These are phyloP conservation scores for Standfussiana lucernea DNA, from an alignment of 2,888 invertebrate genomes.

Conservation along the genomic window DNA sequence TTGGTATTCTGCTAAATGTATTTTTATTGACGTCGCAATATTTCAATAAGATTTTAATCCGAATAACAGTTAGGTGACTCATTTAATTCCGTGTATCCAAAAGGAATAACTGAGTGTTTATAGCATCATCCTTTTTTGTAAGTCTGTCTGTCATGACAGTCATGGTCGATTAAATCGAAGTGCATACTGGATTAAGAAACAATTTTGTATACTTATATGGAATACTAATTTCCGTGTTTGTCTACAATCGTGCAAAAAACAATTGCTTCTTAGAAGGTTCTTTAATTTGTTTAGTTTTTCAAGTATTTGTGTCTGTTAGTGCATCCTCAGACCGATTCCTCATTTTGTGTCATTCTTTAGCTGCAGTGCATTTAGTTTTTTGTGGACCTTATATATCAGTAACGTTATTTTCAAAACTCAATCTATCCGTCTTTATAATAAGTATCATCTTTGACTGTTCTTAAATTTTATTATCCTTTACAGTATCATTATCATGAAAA, in stretches of 20 bases:
- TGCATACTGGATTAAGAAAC: slow-evolving; percentile 35
- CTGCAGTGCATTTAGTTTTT: background rate
- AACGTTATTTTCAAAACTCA: background rate
- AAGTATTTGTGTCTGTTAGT: background rate
- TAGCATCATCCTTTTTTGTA: slow-evolving; percentile 55
- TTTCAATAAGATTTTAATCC: slow-evolving; percentile 43
- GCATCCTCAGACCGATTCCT: background rate
- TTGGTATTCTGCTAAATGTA: slow-evolving; percentile 7
- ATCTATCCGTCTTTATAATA: background rate
- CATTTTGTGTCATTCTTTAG: background rate
- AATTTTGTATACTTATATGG: slow-evolving; percentile 39
- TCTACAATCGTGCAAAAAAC: slow-evolving; percentile 15
- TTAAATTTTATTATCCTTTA: background rate
- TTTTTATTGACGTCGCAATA: slow-evolving; percentile 30
- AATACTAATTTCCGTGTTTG: slow-evolving; percentile 39
- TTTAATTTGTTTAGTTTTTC: slow-evolving; percentile 2
- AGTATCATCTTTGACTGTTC: background rate
- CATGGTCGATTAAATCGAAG: slow-evolving; percentile 50
- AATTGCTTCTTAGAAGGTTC: slow-evolving; percentile 13
- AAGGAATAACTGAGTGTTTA: slow-evolving; percentile 37
- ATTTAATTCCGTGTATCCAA: slow-evolving; percentile 36
- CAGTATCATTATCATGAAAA: background rate
- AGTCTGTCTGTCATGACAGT: slow-evolving; percentile 42
- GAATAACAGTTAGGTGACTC: slow-evolving; percentile 48
- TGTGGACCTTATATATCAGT: background rate